Conservation (phyloP, 2,888 invertebrate species). For the Tineola bisselliella region DNA sequence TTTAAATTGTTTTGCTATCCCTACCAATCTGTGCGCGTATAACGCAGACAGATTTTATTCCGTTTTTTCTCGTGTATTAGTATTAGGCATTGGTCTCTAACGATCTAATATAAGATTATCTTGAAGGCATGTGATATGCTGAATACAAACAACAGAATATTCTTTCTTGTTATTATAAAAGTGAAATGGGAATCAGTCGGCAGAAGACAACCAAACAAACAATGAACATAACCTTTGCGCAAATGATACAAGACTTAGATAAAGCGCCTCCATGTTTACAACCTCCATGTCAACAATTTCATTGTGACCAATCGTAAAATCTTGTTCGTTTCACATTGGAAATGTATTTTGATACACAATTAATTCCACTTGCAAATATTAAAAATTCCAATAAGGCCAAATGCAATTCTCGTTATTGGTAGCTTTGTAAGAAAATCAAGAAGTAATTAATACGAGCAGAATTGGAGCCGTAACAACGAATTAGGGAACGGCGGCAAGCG, state of each 20-base stretch:
- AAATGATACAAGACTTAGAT: background rate
- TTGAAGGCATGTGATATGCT: too few relatives aligned
- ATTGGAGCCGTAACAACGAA: background rate
- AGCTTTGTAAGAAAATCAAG: background rate
- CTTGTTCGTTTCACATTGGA: too few relatives aligned
- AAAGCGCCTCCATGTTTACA: background rate
- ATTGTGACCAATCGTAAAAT: background rate
- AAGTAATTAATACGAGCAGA: slow-evolving; percentile 12
- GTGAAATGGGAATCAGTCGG: too few relatives aligned
- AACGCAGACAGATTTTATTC: slow-evolving; percentile 31
- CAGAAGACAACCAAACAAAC: too few relatives aligned
- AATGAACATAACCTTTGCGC: too few relatives aligned
- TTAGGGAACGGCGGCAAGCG: background rate
- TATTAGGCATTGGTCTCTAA: slow-evolving; percentile 1
- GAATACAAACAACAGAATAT: too few relatives aligned
- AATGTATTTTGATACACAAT: too few relatives aligned
- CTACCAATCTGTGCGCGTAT: slow-evolving; percentile 30
- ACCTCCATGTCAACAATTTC: background rate
- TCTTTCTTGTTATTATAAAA: too few relatives aligned
- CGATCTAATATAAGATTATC: background rate
- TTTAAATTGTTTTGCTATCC: slow-evolving; percentile 24
- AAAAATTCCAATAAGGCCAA: too few relatives aligned
- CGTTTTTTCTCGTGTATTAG: slow-evolving; percentile 40
- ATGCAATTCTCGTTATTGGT: too few relatives aligned
- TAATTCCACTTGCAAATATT: too few relatives aligned